Evolutionary conservation across 2,888 invertebrate genomes (phyloP), one percentile per base, ranked within the genome.

Genomic region (Palloptera scutellata): DNA sequence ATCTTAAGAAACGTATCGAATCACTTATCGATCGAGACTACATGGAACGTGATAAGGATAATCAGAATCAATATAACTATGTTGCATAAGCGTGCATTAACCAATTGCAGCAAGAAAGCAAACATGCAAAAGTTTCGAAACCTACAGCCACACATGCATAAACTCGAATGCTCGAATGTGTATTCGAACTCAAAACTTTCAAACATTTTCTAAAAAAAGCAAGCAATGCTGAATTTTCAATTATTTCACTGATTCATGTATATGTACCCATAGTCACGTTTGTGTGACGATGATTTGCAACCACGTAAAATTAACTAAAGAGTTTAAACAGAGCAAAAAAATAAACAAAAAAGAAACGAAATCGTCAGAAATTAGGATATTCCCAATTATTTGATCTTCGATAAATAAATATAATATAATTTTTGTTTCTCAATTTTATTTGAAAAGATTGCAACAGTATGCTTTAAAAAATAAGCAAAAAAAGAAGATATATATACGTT

Each of bases 1-100:
- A 99, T 87, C 88, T 99, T 81, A 99, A 99, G 87, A 98, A 98
- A 84, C 91, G 99, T 75, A 98, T 99, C 79, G 99, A 98, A 85
- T 98, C 98, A 61, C 89, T 99, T 65, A 99, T 99, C 82, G 99
- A 99, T 85, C 90, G 99, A 79, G 99, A 99, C 86, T 99, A 99
- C 86, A 96, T 99, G 95, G 96, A 97, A 84, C 89, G 99, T 59
- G 98, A 99, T 86, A 96, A 97, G 86, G 97, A 98, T 86, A 98
- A 97, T 87, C 91, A 96, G 73, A 98, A 97, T 86, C 94, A 95
- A 86, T 99, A 99, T 88, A 96, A 98, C 87, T 99, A 99, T 86
- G 97, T 99, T 83, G 98, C 98, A 83, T 99, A 96, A 90, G 62
- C 71, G 30, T 30, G 30, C 6, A 30, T 30, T 30, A 30, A 30